Conservation (phyloP, 1,140 invertebrate species). For the Hyposmocoma kahamanoa region DNA sequence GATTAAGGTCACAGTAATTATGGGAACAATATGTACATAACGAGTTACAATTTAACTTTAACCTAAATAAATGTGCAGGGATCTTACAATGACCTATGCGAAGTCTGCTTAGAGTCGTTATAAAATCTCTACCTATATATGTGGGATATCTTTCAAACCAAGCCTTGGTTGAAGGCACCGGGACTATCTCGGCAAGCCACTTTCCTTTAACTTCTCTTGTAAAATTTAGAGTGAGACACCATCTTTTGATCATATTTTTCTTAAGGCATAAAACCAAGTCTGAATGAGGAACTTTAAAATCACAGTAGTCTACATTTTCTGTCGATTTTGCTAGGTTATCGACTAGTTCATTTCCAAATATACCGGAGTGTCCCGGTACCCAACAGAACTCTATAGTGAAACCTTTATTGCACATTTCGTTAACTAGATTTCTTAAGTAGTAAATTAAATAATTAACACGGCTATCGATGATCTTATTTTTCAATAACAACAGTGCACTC, state of each 20-base stretch:
- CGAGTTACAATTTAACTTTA: background rate
- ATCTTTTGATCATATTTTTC: background rate
- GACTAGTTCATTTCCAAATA: conserved; percentile 7
- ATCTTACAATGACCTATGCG: conserved; percentile 7
- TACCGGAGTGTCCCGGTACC: conserved; percentile 8
- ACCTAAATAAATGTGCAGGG: conserved; percentile 6
- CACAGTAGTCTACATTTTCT: background rate
- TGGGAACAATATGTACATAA: background rate
- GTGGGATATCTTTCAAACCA: background rate
- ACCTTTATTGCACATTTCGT: background rate
- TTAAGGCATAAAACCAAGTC: conserved; percentile 3
- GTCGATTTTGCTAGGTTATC: conserved; percentile 2
- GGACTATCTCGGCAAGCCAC: conserved; percentile 7
- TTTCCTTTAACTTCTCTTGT: conserved; percentile 5
- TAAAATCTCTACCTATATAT: conserved; percentile 1
- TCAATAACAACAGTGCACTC: conserved; percentile 1
- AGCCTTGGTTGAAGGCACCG: background rate
- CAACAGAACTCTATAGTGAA: conserved; percentile 5
- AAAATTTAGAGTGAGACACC: background rate
- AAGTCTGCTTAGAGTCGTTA: conserved; percentile 4
- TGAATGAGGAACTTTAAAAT: conserved; percentile 8
- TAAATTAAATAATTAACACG: conserved; percentile 7
- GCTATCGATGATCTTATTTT: background rate
- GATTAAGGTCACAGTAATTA: conserved; percentile 1
- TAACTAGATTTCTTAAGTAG: background rate